Base-by-base conservation (phyloP, 1,140 invertebrate genomes). In the Drosophila lacertosa region DNA sequence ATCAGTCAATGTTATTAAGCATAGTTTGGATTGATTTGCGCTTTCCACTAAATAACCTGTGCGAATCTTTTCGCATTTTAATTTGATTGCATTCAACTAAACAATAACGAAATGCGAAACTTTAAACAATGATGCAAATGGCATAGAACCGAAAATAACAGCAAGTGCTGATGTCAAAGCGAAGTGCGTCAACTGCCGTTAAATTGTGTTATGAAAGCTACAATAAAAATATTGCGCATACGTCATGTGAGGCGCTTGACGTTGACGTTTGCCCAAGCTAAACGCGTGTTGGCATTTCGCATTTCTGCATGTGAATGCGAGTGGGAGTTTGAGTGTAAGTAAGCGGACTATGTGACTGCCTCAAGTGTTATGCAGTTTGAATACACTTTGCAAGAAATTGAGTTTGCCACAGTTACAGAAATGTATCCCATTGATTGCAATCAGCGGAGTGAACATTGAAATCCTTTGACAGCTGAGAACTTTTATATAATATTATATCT, bases 171-270 rank as follows among this genome's bases (percentile, higher is more conserved):
- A 50, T 66, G 54, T 66, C 63, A 66, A 66, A 48, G 16, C 20
- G 9, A 11, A 32, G 35, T 59, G 45, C 63, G 63, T 58, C 63
- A 39, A 9, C 29, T 13, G 7, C 11, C 6, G 22, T 44, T 45
- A 10, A 6, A 4, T 20, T 16, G 15, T 7, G 39, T 47, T 48
- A 58, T 47, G 39, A 32, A 65, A 42, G n/a, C n/a, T 10, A n/a
- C 48, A 35, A 55, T 40, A 51, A 48, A 72, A 39, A 54, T 24
- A 66, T 67, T 55, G 29, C 54, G 39, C 40, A 63, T 66, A 58
- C 72, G 72, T 65, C 77, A 57, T 74, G 29, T 59, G 26, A 13
- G 15, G 15, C 22, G 20, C 13, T 22, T 53, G 33, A 13, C 40
- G 53, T 67, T 40, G 26, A 33, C 55, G n/a, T n/a, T n/a, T n/a